Percentiles rank a stretch among this genome's conserved stretches.
Evolutionary conservation across 1,140 invertebrate species (phyloP).

Genomic region (Drosophila insularis): DNA sequence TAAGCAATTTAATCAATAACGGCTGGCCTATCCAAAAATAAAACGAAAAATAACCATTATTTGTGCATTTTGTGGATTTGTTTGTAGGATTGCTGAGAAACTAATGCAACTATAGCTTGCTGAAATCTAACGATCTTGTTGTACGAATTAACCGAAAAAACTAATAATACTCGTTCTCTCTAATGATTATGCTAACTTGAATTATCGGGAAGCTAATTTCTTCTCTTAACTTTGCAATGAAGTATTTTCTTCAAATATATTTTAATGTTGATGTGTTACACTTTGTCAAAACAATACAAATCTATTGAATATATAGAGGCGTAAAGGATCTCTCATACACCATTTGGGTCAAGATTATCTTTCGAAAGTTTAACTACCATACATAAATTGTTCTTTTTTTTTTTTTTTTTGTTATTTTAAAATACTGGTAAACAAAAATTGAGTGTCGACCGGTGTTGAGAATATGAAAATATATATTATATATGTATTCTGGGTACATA

Average conservation of each 20-base stretch:
- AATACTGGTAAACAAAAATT: too few relatives aligned
- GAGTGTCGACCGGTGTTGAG: background rate
- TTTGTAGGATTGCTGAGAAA: background rate
- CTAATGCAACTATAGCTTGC: background rate
- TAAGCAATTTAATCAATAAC: too few relatives aligned
- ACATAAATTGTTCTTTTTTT: too few relatives aligned
- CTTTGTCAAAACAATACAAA: background rate
- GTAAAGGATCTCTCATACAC: too few relatives aligned
- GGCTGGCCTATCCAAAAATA: too few relatives aligned
- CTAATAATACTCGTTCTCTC: background rate
- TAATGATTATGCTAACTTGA: background rate
- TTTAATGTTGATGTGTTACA: conserved; percentile 4
- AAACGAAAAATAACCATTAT: too few relatives aligned
- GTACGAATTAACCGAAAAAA: background rate
- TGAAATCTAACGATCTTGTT: background rate
- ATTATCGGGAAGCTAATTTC: background rate
- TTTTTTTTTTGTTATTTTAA: too few relatives aligned
- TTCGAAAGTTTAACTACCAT: too few relatives aligned
- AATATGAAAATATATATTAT: background rate
- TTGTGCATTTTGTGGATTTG: background rate
- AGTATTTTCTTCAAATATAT: background rate
- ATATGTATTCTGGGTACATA: background rate
- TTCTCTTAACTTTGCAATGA: background rate
- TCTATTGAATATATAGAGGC: too few relatives aligned
- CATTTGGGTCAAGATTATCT: too few relatives aligned